These are phyloP conservation scores for Saiga tatarica DNA, from an alignment of 2,113 vertebrate species.

Conservation along the genomic window DNA sequence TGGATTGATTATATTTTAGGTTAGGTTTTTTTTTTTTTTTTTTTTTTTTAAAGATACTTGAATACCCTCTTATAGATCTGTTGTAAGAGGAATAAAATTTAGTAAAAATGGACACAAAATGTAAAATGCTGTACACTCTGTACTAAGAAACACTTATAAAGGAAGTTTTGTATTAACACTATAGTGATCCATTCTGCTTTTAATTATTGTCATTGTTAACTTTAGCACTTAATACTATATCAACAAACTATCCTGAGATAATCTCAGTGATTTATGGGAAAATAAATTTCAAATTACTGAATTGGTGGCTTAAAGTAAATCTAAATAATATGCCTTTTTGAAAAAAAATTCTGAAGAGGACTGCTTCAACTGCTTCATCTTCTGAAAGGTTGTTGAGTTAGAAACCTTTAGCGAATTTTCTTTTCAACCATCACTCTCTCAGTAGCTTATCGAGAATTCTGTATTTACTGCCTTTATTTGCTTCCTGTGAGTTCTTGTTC, in stretches of 20 bases:
- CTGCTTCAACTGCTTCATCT: background rate
- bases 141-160: background rate
- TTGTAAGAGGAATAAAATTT: background rate
- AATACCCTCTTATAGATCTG: background rate
- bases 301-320: background rate
- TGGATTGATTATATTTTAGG: background rate
- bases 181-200: background rate
- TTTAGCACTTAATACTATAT: background rate
- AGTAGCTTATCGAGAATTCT: background rate
- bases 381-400: slow-evolving; percentile 2
- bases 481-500: background rate
- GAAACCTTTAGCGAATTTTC: background rate
- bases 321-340: background rate
- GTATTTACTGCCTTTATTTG: background rate
- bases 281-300: slow-evolving; percentile 3
- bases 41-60: background rate
- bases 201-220: slow-evolving; percentile 11
- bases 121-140: background rate
- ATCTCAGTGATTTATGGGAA: background rate
- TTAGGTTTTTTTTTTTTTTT: background rate
- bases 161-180: background rate
- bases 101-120: slow-evolving; percentile 33
- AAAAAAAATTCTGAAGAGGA: slow-evolving; percentile 5
- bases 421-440: slow-evolving; percentile 12
- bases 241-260: background rate